Conservation (phyloP, 2,888 invertebrate genomes). For the Theretra japonica region DNA sequence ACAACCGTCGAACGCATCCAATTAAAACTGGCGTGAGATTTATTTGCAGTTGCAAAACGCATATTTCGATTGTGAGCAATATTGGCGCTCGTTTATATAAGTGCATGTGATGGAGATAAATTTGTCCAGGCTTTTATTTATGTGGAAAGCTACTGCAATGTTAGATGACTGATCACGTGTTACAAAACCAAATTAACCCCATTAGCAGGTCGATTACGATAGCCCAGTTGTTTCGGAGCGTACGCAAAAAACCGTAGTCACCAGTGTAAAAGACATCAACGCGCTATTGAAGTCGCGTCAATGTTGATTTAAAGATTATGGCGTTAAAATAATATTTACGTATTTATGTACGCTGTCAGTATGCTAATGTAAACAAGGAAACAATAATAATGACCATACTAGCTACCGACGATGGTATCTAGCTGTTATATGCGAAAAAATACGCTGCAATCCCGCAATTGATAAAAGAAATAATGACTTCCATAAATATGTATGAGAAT, state of each 20-base stretch:
- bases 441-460: constrained; percentile 31
- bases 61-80: background rate
- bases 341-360: background rate
- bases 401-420: constrained; percentile 46
- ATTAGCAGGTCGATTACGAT: constrained; percentile 25
- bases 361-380: constrained; percentile 51
- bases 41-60: background rate
- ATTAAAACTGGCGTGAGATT: constrained; percentile 3
- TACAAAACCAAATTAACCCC: constrained; percentile 32
- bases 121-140: constrained; percentile 15
- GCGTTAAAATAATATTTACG: background rate
- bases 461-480: constrained; percentile 28
- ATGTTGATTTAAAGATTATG: constrained; percentile 9
- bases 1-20: background rate
- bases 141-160: constrained; percentile 36
- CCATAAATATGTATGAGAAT: constrained; percentile 35
- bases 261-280: constrained; percentile 58
- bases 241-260: background rate
- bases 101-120: constrained; percentile 23
- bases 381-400: constrained; percentile 45
- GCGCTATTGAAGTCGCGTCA: constrained; percentile 40
- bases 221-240: constrained; percentile 6
- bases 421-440: constrained; percentile 40
- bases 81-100: background rate
- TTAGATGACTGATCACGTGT: constrained; percentile 31